Evolutionary conservation across 2,888 invertebrate species (phyloP).

Genomic region (Dugesia japonica): DNA sequence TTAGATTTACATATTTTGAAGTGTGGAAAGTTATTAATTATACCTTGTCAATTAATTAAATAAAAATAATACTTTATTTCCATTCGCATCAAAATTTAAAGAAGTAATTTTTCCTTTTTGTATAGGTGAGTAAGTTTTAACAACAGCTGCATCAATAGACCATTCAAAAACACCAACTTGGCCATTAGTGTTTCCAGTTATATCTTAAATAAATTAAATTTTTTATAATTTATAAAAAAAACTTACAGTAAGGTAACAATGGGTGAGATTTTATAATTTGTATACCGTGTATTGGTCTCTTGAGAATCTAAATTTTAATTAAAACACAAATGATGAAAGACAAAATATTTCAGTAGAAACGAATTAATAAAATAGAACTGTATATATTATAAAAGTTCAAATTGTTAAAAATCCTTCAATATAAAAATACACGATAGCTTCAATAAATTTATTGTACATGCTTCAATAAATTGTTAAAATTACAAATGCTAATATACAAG

Average conservation of each 20-base stretch:
- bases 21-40: no score
- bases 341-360: no score
- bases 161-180: slow-evolving; percentile 20
- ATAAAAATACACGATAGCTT: no score
- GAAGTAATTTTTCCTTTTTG: slow-evolving; percentile 20
- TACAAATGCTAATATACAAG: no score
- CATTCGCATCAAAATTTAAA: slow-evolving; percentile 10
- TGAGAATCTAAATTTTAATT: slow-evolving; percentile 9
- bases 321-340: no score
- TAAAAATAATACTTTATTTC: not conserved
- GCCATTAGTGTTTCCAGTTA: not conserved
- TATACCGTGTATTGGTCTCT: not conserved
- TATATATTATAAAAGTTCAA: no score
- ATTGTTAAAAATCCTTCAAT: no score
- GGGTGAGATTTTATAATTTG: slow-evolving; percentile 7
- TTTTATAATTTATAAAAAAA: not conserved
- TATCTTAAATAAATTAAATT: not conserved
- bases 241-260: not conserved
- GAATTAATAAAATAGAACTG: no score
- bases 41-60: no score
- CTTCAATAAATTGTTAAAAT: no score
- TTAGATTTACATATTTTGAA: no score
- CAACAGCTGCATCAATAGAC: not conserved
- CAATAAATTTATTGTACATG: no score
- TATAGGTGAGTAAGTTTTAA: not conserved